Evolutionary conservation across 23 tunicate genomes (phyloP), one percentile per base, ranked within the genome.

Genomic region (Trididemnum miniatum): DNA sequence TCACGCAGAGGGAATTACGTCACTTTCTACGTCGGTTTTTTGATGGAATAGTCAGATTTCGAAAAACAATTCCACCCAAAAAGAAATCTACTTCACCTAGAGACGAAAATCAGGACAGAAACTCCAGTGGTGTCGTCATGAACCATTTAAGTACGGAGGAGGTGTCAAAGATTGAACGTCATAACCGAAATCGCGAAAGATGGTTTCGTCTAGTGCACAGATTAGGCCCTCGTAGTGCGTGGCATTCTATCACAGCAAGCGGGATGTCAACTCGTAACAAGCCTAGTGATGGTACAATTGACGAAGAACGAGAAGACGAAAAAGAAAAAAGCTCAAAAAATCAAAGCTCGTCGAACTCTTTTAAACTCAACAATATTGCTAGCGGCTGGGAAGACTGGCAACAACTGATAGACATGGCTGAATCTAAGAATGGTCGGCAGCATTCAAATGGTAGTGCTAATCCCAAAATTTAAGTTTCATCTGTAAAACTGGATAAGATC

Each of bases 1-100:
- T 82, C 35, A 83, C 98, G 39, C 98, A 93, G 33, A 73, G 93
- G 25, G 92, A 88, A 31, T 51, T 93, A 18, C 91, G 87, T n/a
- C 85, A 80, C 30, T 74, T 35, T 15, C 66, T 87, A 0, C 91
- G 91, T 1, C 84, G 34, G 26, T 44, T 35, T 25, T 2, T 54
- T 7, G 72, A 67, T 23, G 31, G 77, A 20, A 35, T 92, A 38
- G 79, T 71, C 22, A 37, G 97, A 39, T 40, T 74, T 33, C 32
- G 83, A 5, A 38, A 38, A n/a, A 38, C 37, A 9, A 39, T n/a
- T 3, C 59, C 63, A 0, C 26, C 32, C 51, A 51, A 59, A 24
- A 71, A 22, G 2, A 71, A 71, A 22, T 31, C 12, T 12, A 15
- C 67, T 20, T 5, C 38, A 25, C 28, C 51, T 35, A 20, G 39